Conservation (phyloP, 2,797 vertebrate genomes). For the Gymnopithys bicolor region DNA sequence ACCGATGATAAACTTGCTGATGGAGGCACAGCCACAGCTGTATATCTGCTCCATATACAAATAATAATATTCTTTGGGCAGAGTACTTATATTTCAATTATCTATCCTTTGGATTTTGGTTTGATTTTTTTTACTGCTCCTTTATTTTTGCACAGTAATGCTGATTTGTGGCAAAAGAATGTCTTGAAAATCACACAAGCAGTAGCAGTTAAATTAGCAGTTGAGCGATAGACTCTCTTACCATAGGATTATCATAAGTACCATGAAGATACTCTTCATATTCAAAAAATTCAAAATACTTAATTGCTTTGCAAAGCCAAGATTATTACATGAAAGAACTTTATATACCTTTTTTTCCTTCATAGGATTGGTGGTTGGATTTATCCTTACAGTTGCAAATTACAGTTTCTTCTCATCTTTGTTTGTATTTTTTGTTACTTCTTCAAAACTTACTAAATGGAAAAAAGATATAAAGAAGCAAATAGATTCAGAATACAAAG, state of each 20-base stretch:
- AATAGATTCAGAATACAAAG: conserved; percentile 91
- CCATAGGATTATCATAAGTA: neutral
- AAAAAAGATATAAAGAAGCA: conserved; percentile 85
- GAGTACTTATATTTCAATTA: neutral
- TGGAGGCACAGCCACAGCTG: neutral
- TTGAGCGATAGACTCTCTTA: neutral
- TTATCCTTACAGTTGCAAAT: conserved; percentile 93
- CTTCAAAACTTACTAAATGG: conserved; percentile 94
- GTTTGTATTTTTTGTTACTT: conserved; percentile 91
- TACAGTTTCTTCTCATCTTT: conserved; percentile 92
- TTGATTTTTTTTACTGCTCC: neutral
- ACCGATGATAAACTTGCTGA: neutral
- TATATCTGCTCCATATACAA: neutral
- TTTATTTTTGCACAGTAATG: neutral
- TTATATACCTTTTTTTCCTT: neutral
- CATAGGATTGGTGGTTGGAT: conserved; percentile 90
- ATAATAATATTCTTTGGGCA: neutral
- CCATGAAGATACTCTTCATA: neutral
- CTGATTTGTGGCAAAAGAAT: neutral
- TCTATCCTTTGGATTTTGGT: neutral
- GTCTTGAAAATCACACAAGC: neutral
- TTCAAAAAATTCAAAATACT: neutral
- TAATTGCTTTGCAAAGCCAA: neutral
- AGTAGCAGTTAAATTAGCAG: neutral
- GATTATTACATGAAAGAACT: neutral